Evolutionary conservation across 2,113 vertebrate genomes (phyloP).

Genomic region (Scophthalmus maximus): DNA sequence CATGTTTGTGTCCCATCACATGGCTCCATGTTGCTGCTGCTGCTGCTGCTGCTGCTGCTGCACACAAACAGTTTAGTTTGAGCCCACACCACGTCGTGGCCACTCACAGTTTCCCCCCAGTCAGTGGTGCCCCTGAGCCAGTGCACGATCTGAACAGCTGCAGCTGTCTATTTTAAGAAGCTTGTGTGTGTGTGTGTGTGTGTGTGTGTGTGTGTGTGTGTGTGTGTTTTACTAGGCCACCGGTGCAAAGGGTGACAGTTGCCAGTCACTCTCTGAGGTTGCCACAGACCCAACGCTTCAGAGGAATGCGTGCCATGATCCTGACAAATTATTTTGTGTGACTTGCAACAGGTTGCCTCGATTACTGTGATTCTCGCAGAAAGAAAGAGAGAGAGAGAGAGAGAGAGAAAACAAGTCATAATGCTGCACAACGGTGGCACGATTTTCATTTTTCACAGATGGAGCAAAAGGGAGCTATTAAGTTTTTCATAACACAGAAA

Average conservation of each 20-base stretch:
- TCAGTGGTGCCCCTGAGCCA: slow-evolving; percentile 48
- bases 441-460: slow-evolving; percentile 38
- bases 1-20: slow-evolving; percentile 33
- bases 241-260: slow-evolving; percentile 64
- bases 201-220: too few relatives aligned
- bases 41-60: not conserved
- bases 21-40: slow-evolving; percentile 2
- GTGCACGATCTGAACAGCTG: slow-evolving; percentile 79
- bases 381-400: too few relatives aligned
- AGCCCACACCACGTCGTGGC: too few relatives aligned
- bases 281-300: slow-evolving; percentile 6
- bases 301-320: slow-evolving; percentile 8
- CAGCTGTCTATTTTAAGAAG: slow-evolving; percentile 79
- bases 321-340: not conserved
- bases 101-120: slow-evolving; percentile 32
- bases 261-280: slow-evolving; percentile 49
- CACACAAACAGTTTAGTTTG: slow-evolving; percentile 18
- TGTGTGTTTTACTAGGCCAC: slow-evolving; percentile 64
- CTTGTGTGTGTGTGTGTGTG: too few relatives aligned
- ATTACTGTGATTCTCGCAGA: not conserved
- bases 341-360: not conserved
- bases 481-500: slow-evolving; percentile 19
- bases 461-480: slow-evolving; percentile 24
- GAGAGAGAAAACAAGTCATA: not conserved
- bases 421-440: slow-evolving; percentile 9